Evolutionary conservation across 1,140 invertebrate species (phyloP), one percentile per base, ranked within the genome.

Genomic region (Cydia fagiglandana): DNA sequence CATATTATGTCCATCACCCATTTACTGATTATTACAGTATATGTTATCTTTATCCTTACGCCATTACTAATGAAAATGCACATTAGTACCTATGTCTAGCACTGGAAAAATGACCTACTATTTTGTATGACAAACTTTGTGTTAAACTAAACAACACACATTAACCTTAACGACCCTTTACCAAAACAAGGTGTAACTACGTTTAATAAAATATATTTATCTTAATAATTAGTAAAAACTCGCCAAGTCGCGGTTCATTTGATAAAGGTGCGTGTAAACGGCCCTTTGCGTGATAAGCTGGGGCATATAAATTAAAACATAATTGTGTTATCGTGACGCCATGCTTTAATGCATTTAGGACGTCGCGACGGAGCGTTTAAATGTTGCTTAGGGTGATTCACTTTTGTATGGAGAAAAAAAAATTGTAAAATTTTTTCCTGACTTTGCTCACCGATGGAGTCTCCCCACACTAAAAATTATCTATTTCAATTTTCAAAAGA

Each of bases 251-350:
- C 82, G 86, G 84, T 88, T 86, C 83, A 83, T 87, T 86, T 86
- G 89, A 89, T 91, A 89, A 90, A 84, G 88, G 84, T 87, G 82
- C 84, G 84, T 88, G 84, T 88, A 84, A 86, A 85, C 83, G 79
- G 76, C 68, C 79, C 56, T 17, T 88, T 83, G 91, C 91, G 89
- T 92, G 91, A 86, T 84, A 83, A 82, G 75, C 80, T 78, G 78
- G 80, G 81, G 83, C 82, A 88, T 92, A 92, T 92, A 92, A 92
- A 92, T 92, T 92, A 92, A 91, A 91, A 91, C 86, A 87, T 92
- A 92, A 92, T 92, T 92, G 91, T 90, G 83, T 90, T 92, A 91
- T 92, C 91, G 91, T 91, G 89, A 90, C 86, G 86, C 85, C 84
- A 85, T 84, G 87, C 84, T 86, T 86, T 84, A 80, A 84, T 83